These are phyloP conservation scores for Cyprinella venusta DNA, from an alignment of 2,797 vertebrate species.

Conservation along the genomic window DNA sequence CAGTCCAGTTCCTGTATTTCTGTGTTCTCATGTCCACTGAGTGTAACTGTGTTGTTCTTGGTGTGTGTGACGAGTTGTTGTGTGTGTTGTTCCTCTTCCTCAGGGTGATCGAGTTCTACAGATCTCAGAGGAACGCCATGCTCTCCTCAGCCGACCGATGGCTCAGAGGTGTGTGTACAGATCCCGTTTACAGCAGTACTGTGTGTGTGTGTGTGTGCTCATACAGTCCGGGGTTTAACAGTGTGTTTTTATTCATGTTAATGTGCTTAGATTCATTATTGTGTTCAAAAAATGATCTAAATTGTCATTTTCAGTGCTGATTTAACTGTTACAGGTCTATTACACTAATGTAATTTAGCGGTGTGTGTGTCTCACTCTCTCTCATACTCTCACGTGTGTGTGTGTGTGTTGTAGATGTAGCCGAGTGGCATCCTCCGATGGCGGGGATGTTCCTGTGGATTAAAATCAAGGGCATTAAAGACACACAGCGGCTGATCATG, in stretches of 20 bases:
- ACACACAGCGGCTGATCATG: constrained; percentile 80
- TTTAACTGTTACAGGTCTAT: not conserved
- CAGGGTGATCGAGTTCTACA: constrained; percentile 83
- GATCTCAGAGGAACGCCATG: constrained; percentile 79
- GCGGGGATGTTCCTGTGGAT: constrained; percentile 88
- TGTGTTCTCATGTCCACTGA: too few species aligned
- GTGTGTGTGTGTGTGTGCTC: too few species aligned
- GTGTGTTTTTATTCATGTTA: not conserved
- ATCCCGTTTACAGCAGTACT: not conserved
- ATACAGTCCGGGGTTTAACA: not conserved
- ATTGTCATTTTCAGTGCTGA: not conserved
- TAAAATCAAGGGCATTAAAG: constrained; percentile 79
- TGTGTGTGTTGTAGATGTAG: constrained; percentile 70
- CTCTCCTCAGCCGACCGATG: constrained; percentile 81
- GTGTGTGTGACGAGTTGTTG: not conserved
- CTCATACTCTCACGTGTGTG: not conserved
- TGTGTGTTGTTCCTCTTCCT: constrained; percentile 13
- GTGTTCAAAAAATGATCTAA: not conserved
- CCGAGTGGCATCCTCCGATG: constrained; percentile 82
- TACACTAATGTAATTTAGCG: not conserved
- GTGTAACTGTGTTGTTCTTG: too few species aligned
- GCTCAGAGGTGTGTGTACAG: constrained; percentile 81
- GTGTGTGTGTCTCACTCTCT: too few species aligned
- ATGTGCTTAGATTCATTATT: not conserved
- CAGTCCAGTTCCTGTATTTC: too few species aligned